These are phyloP conservation scores for Malthinus seriepunctatus DNA, from an alignment of 2,888 invertebrate species.

Conservation along the genomic window DNA sequence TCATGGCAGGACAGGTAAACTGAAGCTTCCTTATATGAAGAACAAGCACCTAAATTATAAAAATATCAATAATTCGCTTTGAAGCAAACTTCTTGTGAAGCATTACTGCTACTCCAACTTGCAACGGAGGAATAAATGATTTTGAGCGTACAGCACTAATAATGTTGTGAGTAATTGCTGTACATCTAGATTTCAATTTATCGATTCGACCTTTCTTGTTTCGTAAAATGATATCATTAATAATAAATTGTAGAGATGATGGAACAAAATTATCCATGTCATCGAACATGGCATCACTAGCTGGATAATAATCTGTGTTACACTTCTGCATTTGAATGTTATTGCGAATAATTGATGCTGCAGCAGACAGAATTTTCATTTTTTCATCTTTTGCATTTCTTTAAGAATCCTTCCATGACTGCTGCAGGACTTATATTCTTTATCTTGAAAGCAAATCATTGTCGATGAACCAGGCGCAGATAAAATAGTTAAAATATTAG, in stretches of 20 bases:
- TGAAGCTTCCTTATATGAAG: constrained; percentile 35
- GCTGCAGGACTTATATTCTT: too few relatives aligned
- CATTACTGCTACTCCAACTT: constrained; percentile 10
- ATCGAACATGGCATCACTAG: background rate
- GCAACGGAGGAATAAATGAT: background rate
- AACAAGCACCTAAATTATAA: constrained; percentile 33
- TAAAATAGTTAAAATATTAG: too few relatives aligned
- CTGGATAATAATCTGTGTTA: background rate
- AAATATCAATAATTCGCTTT: constrained; percentile 31
- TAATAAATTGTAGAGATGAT: background rate
- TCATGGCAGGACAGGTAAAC: constrained; percentile 19
- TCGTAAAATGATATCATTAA: background rate
- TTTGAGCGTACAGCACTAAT: constrained; percentile 19
- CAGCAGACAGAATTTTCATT: background rate
- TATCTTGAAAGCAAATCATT: too few relatives aligned
- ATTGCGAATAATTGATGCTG: background rate
- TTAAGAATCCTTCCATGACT: too few relatives aligned
- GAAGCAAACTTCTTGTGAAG: constrained; percentile 33
- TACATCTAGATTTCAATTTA: background rate
- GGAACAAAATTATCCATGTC: background rate
- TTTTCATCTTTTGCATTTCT: background rate
- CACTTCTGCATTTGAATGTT: too few relatives aligned
- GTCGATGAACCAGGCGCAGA: too few relatives aligned
- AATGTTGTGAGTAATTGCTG: background rate
- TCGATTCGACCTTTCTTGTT: background rate